Base-by-base conservation (phyloP, 2,888 invertebrate genomes). In the Alentia gelatinosa region DNA sequence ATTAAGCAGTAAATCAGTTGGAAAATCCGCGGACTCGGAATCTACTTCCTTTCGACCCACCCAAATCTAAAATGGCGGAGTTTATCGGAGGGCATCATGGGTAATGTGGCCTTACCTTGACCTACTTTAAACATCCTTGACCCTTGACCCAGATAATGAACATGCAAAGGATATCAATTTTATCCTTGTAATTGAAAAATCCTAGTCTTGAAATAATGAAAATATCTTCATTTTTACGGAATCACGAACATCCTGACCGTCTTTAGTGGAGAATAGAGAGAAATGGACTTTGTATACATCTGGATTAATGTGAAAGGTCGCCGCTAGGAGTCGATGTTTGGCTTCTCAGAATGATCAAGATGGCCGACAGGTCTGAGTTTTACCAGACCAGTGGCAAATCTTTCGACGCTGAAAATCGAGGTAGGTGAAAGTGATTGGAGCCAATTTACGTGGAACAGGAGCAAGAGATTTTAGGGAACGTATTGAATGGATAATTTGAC, bases 301-400 rank as follows among this genome's bases (percentile, higher is more conserved):
- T 9, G 86, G 50, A 86, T 26, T 86, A 50, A 37, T 89, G 56
- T 63, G 37, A 50, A 39, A 63, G 90, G 90, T 90, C 86, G 83
- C 89, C 91, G 75, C 91, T 47, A 91, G 91, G 83, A 30, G 91
- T 84, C 89, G 83, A 47, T 89, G 68, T 83, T 89, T 89, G 63
- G 83, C 91, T 89, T 91, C 86, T 86, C 91, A 91, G 86, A 63
- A 89, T 90, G 91, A 89, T 84, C 90, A 90, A 91, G 79, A 91
- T 91, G 91, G 91, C 91, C 90, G 91, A 91, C 91, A 89, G 42
- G 74, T 91, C 90, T 47, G 91, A 86, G 90, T 86, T 74, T 89
- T 90, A 74, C 90, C 89, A 90, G 90, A 88, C 88, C 89, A 90
- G 83, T 56, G 79, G 84, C 74, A 68, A 56, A 30, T 84, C 35